A percentile compares a stretch with the other conserved stretches of the same genome.
phyloP scores from a whole-genome alignment of 2,888 invertebrate genomes.

The Eutolmus rufibarbis region DNA sequence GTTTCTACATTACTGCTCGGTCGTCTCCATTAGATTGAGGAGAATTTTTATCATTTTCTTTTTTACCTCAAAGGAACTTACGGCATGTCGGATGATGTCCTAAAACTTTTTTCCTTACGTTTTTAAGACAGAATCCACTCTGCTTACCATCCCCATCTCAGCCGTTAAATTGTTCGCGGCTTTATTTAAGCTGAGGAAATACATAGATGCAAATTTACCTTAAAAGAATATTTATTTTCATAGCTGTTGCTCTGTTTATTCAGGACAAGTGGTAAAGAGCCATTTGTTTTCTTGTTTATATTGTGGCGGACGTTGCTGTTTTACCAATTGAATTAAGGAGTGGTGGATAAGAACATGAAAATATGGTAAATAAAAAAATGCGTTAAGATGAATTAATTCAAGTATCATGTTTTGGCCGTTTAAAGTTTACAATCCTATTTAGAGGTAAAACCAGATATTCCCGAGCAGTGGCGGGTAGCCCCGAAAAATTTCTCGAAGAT shows the following conservation, averaged over 20 bases:
- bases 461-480: too few species aligned
- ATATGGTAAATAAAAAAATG: too few species aligned
- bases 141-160: neutral
- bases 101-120: neutral
- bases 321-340: neutral
- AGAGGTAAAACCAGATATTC: too few species aligned
- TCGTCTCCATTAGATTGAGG: neutral
- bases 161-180: neutral
- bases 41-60: constrained; percentile 10
- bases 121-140: neutral
- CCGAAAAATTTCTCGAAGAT: too few species aligned
- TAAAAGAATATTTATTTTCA: neutral
- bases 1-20: constrained; percentile 4
- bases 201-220: neutral
- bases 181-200: neutral
- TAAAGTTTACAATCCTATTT: too few species aligned
- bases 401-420: too few species aligned
- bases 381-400: too few species aligned
- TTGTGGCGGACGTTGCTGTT: neutral
- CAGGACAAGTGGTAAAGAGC: neutral
- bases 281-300: neutral
- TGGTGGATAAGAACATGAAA: neutral
- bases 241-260: neutral
- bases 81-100: neutral
- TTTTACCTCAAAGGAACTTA: neutral